phyloP scores from a whole-genome alignment of 2,797 vertebrate genomes.

The Tachyglossus aculeatus region DNA sequence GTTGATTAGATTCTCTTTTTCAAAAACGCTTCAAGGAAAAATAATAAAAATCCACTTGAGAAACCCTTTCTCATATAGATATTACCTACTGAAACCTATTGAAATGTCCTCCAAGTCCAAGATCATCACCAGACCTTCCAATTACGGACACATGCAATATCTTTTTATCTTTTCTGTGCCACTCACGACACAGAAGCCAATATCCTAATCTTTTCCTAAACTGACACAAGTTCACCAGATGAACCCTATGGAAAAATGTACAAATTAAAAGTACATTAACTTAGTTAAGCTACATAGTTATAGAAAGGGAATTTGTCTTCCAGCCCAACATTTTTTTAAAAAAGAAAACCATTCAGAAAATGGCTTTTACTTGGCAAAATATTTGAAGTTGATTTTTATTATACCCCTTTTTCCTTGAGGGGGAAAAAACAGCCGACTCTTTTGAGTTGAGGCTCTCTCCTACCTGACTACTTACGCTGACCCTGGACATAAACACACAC shows the following conservation, averaged over 20 bases:
- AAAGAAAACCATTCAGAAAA: background rate
- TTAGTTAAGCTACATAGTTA: too few relatives aligned
- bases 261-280: too few relatives aligned
- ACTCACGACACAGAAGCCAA: background rate
- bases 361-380: background rate
- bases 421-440: too few relatives aligned
- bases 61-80: background rate
- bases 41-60: background rate
- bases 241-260: background rate
- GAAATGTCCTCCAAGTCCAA: background rate
- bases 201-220: background rate
- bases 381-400: background rate
- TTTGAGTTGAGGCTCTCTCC: background rate
- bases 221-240: background rate
- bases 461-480: too few relatives aligned
- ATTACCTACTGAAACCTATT: background rate
- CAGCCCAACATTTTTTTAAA: too few relatives aligned
- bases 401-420: background rate
- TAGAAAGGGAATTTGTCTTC: background rate
- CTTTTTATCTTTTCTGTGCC: background rate
- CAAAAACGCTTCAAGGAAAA: background rate
- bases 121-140: background rate
- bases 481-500: background rate
- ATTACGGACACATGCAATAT: background rate
- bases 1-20: background rate